phyloP scores from a whole-genome alignment of 2,888 invertebrate species.

The Stenodera caucasica region DNA sequence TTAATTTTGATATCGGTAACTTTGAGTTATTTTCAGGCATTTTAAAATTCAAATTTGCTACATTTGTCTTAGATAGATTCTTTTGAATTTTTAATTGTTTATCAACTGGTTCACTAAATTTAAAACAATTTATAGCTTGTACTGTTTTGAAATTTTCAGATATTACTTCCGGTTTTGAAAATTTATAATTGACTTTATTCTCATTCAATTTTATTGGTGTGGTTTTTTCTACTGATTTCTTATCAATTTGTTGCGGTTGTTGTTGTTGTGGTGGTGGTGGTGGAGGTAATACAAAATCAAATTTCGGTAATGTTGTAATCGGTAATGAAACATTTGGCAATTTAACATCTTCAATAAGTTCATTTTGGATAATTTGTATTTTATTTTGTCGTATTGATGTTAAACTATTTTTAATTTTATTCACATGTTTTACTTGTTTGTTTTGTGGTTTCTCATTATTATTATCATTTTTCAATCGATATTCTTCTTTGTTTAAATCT shows the following conservation, averaged over 20 bases:
- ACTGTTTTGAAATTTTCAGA: constrained; percentile 53
- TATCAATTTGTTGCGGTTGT: constrained; percentile 27
- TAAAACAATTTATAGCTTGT: constrained; percentile 59
- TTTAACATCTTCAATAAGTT: constrained; percentile 56
- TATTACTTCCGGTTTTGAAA: constrained; percentile 59
- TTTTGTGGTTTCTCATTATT: constrained; percentile 44
- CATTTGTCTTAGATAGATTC: no score
- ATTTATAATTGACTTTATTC: constrained; percentile 47
- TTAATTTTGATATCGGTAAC: constrained; percentile 24
- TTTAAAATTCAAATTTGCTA: constrained; percentile 23
- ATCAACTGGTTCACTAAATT: constrained; percentile 61
- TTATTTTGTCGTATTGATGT: constrained; percentile 41
- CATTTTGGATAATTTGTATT: constrained; percentile 45
- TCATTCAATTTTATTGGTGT: constrained; percentile 26
- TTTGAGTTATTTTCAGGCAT: constrained; percentile 37
- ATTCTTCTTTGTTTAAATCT: constrained; percentile 48
- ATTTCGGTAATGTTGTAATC: constrained; percentile 62
- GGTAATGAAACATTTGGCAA: constrained; percentile 61
- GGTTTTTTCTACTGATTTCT: constrained; percentile 23
- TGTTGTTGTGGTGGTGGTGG: constrained; percentile 34
- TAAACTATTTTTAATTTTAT: constrained; percentile 55
- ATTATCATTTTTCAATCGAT: constrained; percentile 42
- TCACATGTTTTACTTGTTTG: constrained; percentile 50
- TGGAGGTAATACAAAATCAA: constrained; percentile 57
- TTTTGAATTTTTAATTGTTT: constrained; percentile 38